Conservation (phyloP, 2,888 invertebrate species). For the Cancer borealis region DNA sequence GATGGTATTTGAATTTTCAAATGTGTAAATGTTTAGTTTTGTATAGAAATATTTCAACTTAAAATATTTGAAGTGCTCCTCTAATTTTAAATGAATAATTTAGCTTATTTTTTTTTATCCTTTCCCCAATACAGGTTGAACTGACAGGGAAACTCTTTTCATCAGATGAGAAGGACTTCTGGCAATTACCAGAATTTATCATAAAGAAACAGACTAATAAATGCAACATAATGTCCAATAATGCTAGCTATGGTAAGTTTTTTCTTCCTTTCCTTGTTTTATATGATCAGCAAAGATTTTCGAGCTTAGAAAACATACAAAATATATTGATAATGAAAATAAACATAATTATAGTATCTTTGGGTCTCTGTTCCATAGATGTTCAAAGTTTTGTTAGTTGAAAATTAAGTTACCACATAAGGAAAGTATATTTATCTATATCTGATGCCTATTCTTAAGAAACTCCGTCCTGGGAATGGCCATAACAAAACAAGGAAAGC, state of each 20-base stretch:
- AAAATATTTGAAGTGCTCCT: not conserved
- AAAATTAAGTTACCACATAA: too few species aligned
- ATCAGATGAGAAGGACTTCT: slow-evolving; percentile 89
- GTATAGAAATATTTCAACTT: not conserved
- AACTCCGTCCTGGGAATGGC: too few species aligned
- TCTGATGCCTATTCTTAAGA: too few species aligned
- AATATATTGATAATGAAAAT: not conserved
- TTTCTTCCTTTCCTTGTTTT: not conserved
- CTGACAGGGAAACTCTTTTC: slow-evolving; percentile 72
- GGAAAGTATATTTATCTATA: too few species aligned
- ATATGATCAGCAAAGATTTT: not conserved
- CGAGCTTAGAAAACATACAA: not conserved
- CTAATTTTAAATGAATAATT: not conserved
- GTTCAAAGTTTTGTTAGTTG: not conserved
- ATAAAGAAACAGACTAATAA: slow-evolving; percentile 86
- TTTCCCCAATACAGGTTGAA: slow-evolving; percentile 66
- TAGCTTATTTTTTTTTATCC: not conserved
- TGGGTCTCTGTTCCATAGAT: not conserved
- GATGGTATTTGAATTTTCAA: not conserved
- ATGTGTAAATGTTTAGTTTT: not conserved
- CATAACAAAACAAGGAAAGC: too few species aligned
- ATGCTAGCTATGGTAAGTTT: slow-evolving; percentile 88
- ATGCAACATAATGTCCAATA: slow-evolving; percentile 89
- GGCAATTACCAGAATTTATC: slow-evolving; percentile 93
- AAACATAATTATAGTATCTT: not conserved